Percentiles rank a stretch among this genome's conserved stretches.
Conservation (phyloP, 2,888 invertebrate genomes). For the Drosophila aldrichi region DNA sequence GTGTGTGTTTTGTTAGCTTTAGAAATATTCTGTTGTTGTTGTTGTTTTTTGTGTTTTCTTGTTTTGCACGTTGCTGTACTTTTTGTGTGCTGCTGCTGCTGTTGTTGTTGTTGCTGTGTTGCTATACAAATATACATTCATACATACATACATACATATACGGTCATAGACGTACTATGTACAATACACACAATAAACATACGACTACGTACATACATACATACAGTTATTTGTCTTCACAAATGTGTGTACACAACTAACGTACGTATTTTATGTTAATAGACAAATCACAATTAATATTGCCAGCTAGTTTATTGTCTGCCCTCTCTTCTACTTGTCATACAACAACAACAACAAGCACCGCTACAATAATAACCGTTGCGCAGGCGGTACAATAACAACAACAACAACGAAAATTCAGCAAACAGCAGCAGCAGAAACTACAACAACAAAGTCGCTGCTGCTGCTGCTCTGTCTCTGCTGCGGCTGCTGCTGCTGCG, state of each 20-base stretch:
- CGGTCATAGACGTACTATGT: conserved; percentile 12
- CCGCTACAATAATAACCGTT: conserved; percentile 36
- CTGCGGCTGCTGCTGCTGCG: conserved; percentile 46
- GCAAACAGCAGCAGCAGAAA: conserved; percentile 40
- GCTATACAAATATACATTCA: conserved; percentile 51
- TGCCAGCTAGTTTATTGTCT: conserved; percentile 64
- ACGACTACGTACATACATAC: conserved; percentile 9
- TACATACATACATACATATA: not conserved
- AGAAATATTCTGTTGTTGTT: conserved; percentile 65
- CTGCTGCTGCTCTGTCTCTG: conserved; percentile 25
- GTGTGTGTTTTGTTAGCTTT: conserved; percentile 79
- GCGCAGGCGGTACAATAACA: conserved; percentile 54
- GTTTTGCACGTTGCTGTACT: conserved; percentile 75
- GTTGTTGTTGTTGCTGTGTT: conserved; percentile 31
- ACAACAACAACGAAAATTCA: conserved; percentile 40
- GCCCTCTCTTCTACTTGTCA: conserved; percentile 35
- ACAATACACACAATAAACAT: conserved; percentile 14
- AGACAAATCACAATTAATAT: conserved; percentile 77
- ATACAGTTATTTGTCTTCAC: conserved; percentile 6
- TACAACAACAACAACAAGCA: conserved; percentile 31
- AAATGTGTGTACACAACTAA: conserved; percentile 4
- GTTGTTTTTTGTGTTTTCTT: conserved; percentile 49
- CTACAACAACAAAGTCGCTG: conserved; percentile 38
- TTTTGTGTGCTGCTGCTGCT: conserved; percentile 55
- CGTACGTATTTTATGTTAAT: conserved; percentile 71